Evolutionary conservation across 2,888 invertebrate genomes (phyloP).

Genomic region (Thymelicus lineola): DNA sequence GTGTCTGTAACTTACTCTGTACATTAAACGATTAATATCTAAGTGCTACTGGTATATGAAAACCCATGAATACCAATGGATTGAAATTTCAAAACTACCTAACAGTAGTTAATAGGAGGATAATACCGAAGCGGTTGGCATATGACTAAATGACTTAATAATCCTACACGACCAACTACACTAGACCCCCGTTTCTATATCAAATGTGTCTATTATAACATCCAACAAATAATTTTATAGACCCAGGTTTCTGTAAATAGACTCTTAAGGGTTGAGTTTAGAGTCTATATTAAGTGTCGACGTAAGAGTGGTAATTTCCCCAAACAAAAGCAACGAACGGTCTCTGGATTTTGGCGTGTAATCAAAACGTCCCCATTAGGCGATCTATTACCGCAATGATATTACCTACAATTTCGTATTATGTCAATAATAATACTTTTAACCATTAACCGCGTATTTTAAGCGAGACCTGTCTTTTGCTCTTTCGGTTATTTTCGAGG

Average conservation of each 20-base stretch:
- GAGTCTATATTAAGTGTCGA: conserved; percentile 14
- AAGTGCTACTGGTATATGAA: conserved; percentile 14
- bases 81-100: conserved; percentile 71
- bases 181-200: conserved; percentile 52
- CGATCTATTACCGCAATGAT: conserved; percentile 70
- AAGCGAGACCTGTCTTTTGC: neutral
- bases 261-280: neutral
- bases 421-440: conserved; percentile 48
- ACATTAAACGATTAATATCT: neutral
- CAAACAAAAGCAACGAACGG: conserved; percentile 50
- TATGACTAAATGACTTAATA: conserved; percentile 78
- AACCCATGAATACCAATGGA: conserved; percentile 46
- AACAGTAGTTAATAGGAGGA: conserved; percentile 58
- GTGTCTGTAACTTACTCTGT: neutral
- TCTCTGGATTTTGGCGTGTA: conserved; percentile 54
- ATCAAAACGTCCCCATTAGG: conserved; percentile 68
- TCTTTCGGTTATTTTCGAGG: neutral
- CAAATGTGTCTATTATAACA: conserved; percentile 48
- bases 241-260: conserved; percentile 28
- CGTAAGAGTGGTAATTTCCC: conserved; percentile 46
- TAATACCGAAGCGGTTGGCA: conserved; percentile 69
- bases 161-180: conserved; percentile 48
- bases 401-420: conserved; percentile 70
- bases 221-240: conserved; percentile 36
- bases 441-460: conserved; percentile 22